Evolutionary conservation across 2,888 invertebrate species (phyloP).

Genomic region (Apoda limacodes): DNA sequence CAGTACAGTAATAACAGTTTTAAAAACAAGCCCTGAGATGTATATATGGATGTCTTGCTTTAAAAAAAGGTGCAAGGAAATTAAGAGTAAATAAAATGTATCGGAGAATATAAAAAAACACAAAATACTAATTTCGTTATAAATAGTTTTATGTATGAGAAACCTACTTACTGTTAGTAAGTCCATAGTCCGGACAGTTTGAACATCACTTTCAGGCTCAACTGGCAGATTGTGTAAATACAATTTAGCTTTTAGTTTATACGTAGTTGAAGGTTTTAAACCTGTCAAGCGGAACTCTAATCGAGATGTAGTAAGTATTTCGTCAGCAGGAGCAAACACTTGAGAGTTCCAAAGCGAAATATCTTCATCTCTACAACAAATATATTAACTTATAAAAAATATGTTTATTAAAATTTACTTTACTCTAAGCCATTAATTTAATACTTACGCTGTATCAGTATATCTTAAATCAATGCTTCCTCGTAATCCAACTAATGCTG

Average conservation of each 20-base stretch:
- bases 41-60: no score
- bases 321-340: conserved; percentile 88
- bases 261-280: conserved; percentile 82
- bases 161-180: conserved; percentile 33
- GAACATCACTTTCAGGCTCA: conserved; percentile 81
- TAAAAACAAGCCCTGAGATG: no score
- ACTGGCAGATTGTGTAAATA: conserved; percentile 82
- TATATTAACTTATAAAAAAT: conserved; percentile 1
- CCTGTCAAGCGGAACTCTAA: conserved; percentile 85
- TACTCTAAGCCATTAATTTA: neutral
- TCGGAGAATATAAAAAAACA: neutral
- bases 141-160: neutral
- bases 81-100: no score
- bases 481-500: conserved; percentile 84
- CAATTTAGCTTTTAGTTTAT: conserved; percentile 85
- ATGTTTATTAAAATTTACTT: neutral
- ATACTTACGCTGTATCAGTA: conserved; percentile 79
- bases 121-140: neutral
- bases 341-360: conserved; percentile 83
- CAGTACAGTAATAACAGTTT: no score
- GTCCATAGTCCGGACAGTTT: conserved; percentile 79
- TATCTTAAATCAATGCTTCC: conserved; percentile 90
- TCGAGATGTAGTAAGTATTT: conserved; percentile 86
- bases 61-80: no score
- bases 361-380: conserved; percentile 70